Base-by-base conservation (phyloP, 2,113 vertebrate genomes). In the Microcebus murinus region DNA sequence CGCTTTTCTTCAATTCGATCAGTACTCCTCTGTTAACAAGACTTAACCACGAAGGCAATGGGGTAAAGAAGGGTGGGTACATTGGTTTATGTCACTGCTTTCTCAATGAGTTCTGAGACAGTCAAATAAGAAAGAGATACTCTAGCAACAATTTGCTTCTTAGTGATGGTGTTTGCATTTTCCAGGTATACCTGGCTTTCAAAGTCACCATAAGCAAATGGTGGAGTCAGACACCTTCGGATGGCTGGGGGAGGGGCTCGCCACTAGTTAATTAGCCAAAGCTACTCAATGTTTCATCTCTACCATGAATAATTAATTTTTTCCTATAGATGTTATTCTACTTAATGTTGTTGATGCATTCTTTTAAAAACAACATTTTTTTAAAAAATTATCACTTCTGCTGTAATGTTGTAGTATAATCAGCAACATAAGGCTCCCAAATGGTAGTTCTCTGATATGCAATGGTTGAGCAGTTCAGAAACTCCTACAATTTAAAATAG, bases 81-180 rank as follows among this genome's bases (percentile, higher is more conserved):
- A 4, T 23, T 82, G 85, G 39, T 65, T 85, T 87, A 45, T 76
- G 27, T 25, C 34, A 6, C 15, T 10, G 7, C 36, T 36, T 59
- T 70, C 67, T 94, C 87, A 25, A 3, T 42, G 29, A 8, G 68
- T 14, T 61, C 18, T 3, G 11, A 77, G 86, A 65, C 42, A 97
- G 93, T 87, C 96, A 98, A 97, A 97, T 97, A 23, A 87, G 97
- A 74, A 95, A 96, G 81, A 70, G 73, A 96, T 73, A 83, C 14
- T 36, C 21, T 36, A 4, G 21, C 25, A 63, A 20, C 4, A 8
- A 96, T 96, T 96, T 97, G 89, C 67, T 45, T 97, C 48, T 67
- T 76, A 21, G 7, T 17, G 23, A 74, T 8, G 5, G 79, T 0
- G 1, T 98, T 97, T 96, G 95, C 97, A 98, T 98, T 76, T 91